Evolutionary conservation across 2,888 invertebrate genomes (phyloP).

Genomic region (Melieria picta): DNA sequence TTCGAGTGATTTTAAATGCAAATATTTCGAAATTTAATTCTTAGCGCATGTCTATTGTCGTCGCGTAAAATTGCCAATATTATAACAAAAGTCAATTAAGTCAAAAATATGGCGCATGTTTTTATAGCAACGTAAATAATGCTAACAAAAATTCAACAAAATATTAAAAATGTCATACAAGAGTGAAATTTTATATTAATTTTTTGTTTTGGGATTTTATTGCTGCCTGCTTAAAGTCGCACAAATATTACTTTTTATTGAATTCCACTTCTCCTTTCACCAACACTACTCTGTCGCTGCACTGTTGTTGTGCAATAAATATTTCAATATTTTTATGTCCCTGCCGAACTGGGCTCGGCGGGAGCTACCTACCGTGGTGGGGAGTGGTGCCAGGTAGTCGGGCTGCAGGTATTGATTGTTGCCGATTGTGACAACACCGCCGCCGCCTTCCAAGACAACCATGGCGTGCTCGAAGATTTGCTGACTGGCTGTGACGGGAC

Average conservation of each 20-base stretch:
- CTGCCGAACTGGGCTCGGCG: neutral
- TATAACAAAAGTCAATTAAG: too few species aligned
- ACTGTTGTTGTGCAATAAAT: neutral
- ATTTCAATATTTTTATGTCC: conserved; percentile 8
- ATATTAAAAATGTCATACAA: too few species aligned
- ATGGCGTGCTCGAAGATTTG: conserved; percentile 65
- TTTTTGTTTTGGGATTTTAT: neutral
- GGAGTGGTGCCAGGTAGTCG: conserved; percentile 94
- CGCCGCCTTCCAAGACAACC: conserved; percentile 92
- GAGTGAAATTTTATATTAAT: neutral
- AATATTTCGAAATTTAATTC: too few species aligned
- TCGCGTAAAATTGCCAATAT: too few species aligned
- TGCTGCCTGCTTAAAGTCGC: too few species aligned
- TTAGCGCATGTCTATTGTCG: too few species aligned
- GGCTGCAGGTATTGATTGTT: conserved; percentile 96
- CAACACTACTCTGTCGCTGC: neutral
- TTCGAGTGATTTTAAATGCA: too few species aligned
- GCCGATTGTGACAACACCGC: conserved; percentile 87
- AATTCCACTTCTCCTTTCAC: neutral
- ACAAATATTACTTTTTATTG: neutral
- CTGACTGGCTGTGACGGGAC: neutral
- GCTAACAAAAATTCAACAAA: too few species aligned
- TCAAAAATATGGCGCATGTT: too few species aligned
- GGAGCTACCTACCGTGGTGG: conserved; percentile 85
- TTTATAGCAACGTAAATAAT: too few species aligned